Evolutionary conservation across 2,888 invertebrate species (phyloP), one percentile per base, ranked within the genome.

Genomic region (Nemoura dubitans): DNA sequence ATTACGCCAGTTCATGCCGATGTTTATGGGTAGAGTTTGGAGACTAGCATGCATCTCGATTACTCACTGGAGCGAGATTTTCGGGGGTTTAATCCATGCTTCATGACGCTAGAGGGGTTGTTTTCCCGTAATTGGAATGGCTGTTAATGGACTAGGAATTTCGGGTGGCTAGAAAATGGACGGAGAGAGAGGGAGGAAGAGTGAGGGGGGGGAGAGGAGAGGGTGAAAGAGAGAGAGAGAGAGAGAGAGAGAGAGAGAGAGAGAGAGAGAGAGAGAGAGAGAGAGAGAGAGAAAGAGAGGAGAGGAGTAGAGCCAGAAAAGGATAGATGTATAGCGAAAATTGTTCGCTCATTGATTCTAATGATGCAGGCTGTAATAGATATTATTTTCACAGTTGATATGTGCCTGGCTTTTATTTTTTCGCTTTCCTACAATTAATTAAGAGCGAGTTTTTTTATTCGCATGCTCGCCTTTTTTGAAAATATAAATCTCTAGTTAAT

Each of bases 341-440:
- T 59, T 1, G 59, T 59, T 7, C 59, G 59, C 59, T 59, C 59
- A 59, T 59, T 59, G 59, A 59, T 59, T 59, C 59, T 59, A 59
- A 59, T 59, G 59, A 59, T 59, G 59, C 59, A 59, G 59, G 14
- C 59, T 59, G 14, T 21, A 59, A 59, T 10, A 59, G 59, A 59
- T 59, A 83, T 26, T 83, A 83, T 78, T 85, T 85, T 85, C 78
- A 85, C 76, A 77, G 78, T 76, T 85, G 85, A 85, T 77, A 85
- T 85, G 59, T 59, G 59, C 59, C 21, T 21, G 59, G 59, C 14
- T 36, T 59, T 59, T 59, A 59, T 59, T 59, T 21, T 3, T 59
- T 10, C 59, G 59, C n/a, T 59, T 59, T 59, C 59, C 1, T 59
- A 59, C 14, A 36, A n/a, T n/a, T 30, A 26, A 83, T 26, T 28